phyloP scores from a whole-genome alignment of 2,888 invertebrate species.

The Euplagia quadripunctaria region DNA sequence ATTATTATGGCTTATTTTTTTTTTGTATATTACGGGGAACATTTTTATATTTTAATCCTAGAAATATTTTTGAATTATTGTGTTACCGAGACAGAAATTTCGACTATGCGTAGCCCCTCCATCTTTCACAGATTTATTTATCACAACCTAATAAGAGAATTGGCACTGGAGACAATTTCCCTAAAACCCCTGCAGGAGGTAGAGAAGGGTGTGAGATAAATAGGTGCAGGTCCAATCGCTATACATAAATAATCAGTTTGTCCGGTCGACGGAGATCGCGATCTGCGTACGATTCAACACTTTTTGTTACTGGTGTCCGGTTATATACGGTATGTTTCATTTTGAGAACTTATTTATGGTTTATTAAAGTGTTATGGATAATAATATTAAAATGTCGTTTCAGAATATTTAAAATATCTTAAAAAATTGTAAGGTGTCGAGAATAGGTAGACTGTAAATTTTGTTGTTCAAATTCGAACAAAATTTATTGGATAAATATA shows the following conservation, averaged over 20 bases:
- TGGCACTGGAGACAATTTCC: conserved; percentile 51
- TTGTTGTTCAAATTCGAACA: too few species aligned
- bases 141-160: conserved; percentile 46
- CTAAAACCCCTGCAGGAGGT: conserved; percentile 42
- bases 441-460: too few species aligned
- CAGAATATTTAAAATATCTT: too few species aligned
- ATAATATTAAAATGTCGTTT: too few species aligned
- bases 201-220: conserved; percentile 52
- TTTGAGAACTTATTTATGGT: neutral
- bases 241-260: conserved; percentile 76
- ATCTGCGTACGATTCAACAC: conserved; percentile 71
- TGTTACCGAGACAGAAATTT: neutral
- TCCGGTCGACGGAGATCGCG: conserved; percentile 68
- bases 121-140: conserved; percentile 30
- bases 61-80: neutral
- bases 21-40: too few species aligned
- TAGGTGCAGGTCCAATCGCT: conserved; percentile 51
- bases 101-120: neutral
- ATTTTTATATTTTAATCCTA: neutral
- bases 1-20: too few species aligned
- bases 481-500: too few species aligned
- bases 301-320: conserved; percentile 64
- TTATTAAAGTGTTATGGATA: neutral
- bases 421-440: too few species aligned
- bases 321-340: conserved; percentile 40